Percentiles rank a stretch among this genome's conserved stretches.
Conservation (phyloP, 2,888 invertebrate species). For the Agonopterix heracliana region DNA sequence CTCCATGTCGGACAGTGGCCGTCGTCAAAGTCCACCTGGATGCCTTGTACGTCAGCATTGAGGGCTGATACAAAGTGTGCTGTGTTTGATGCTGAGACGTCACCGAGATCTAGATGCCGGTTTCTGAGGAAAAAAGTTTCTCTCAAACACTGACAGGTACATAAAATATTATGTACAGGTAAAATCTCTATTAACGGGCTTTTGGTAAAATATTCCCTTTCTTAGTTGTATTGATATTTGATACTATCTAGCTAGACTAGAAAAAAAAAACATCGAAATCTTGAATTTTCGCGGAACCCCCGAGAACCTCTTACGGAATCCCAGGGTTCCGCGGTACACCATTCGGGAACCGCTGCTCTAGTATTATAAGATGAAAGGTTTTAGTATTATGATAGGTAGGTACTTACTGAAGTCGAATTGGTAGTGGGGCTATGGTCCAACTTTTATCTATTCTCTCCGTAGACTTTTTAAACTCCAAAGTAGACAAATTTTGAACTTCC, state of each 20-base stretch:
- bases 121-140: slow-evolving; percentile 43
- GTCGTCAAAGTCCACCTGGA: slow-evolving; percentile 83
- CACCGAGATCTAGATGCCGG: slow-evolving; percentile 79
- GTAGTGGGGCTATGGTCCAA: slow-evolving; percentile 78
- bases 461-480: slow-evolving; percentile 60
- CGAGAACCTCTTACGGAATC: too few relatives aligned
- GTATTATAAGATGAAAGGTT: too few relatives aligned
- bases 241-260: background rate
- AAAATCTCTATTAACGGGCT: too few relatives aligned
- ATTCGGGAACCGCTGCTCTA: too few relatives aligned
- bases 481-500: slow-evolving; percentile 31
- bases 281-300: too few relatives aligned
- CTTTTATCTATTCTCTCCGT: slow-evolving; percentile 50
- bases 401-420: slow-evolving; percentile 68
- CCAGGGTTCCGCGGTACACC: too few relatives aligned
- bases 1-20: slow-evolving; percentile 84
- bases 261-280: background rate
- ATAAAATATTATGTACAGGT: background rate
- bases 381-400: slow-evolving; percentile 3
- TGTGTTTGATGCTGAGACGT: slow-evolving; percentile 78
- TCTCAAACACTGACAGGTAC: background rate
- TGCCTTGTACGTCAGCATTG: slow-evolving; percentile 73
- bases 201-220: background rate
- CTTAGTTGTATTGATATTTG: background rate
- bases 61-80: slow-evolving; percentile 75